Percentiles rank a stretch among this genome's conserved stretches.
These are phyloP conservation scores for Paralinhomoeus sp. DNA, from an alignment of 2,888 invertebrate species.

Conservation along the genomic window DNA sequence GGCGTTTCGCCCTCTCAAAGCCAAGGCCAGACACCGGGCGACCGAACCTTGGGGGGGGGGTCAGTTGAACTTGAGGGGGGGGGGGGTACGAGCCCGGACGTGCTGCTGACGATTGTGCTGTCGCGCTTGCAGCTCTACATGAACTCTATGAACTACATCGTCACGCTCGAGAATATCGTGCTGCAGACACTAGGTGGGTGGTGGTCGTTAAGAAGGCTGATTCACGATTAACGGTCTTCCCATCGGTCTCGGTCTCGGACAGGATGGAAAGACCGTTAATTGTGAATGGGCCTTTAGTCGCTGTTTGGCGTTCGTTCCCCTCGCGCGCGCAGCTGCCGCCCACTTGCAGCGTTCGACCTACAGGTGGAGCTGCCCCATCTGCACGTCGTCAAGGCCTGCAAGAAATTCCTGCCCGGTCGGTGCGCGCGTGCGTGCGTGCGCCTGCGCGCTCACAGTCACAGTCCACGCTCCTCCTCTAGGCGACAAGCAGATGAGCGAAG, in stretches of 20 bases:
- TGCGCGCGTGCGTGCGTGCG: no score
- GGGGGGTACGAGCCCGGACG: no score
- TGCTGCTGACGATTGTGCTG: background rate
- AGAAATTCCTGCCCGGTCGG: no score
- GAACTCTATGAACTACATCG: constrained; percentile 67
- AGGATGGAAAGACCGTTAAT: no score
- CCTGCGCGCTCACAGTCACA: no score
- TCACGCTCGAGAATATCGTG: constrained; percentile 83
- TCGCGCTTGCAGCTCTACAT: constrained; percentile 35
- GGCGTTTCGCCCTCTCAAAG: no score
- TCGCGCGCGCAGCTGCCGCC: background rate
- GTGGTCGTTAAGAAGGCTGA: background rate
- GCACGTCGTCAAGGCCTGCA: constrained; percentile 45
- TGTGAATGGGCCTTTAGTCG: background rate
- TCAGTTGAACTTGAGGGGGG: no score
- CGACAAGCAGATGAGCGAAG: constrained; percentile 72
- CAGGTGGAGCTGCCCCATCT: constrained; percentile 95
- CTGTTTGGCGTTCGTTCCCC: constrained; percentile 1
- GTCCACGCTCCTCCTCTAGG: no score
- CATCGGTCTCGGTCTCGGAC: no score
- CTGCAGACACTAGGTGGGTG: constrained; percentile 60
- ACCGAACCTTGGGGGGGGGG: no score
- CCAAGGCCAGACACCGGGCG: no score
- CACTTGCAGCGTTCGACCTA: constrained; percentile 56
- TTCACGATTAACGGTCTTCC: background rate